Evolutionary conservation across 2,888 invertebrate species (phyloP), one percentile per base, ranked within the genome.

Genomic region (Notocelia uddmanniana): DNA sequence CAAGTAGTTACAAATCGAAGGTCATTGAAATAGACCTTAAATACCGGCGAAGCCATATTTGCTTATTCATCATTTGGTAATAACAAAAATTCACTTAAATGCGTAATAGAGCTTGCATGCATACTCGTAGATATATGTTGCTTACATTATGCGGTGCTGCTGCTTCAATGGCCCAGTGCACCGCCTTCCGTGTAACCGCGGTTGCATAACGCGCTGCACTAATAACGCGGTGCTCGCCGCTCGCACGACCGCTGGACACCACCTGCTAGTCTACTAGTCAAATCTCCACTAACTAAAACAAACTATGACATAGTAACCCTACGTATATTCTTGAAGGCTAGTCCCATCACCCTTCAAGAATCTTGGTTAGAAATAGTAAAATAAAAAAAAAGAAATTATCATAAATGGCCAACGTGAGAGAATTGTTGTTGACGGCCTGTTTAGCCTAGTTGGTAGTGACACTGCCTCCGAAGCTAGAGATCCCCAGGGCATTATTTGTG

Each of bases 151-250:
- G 54, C 45, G 68, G 70, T 73, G 68, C 54, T 84, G 83, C 84
- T 90, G 91, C 89, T 91, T 92, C 84, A 90, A 89, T 92, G 90
- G 88, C 89, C 92, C 89, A 92, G 84, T 91, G 89, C 83, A 85
- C 79, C 81, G 86, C 85, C 91, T 92, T 92, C 92, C 92, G 91
- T 83, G 86, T 92, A 85, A 83, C 78, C 88, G 89, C 88, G 88
- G 80, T 91, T 91, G 84, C 89, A 83, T 89, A 89, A 91, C 81
- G 74, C 73, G 76, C 76, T 79, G 76, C 78, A 77, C 79, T 76
- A 78, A 73, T 77, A 75, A 76, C 76, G 52, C 64, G 37, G 52
- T 52, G 34, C 58, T 41, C 41, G 57, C 58, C 13, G 41, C 41
- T 45, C 41, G 62, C 13, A 3, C 15, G 41, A 18, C 34, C 31